Percentiles rank a stretch among this genome's conserved stretches.
Conservation (phyloP, 2,797 vertebrate species). For the Chaunax sp. region DNA sequence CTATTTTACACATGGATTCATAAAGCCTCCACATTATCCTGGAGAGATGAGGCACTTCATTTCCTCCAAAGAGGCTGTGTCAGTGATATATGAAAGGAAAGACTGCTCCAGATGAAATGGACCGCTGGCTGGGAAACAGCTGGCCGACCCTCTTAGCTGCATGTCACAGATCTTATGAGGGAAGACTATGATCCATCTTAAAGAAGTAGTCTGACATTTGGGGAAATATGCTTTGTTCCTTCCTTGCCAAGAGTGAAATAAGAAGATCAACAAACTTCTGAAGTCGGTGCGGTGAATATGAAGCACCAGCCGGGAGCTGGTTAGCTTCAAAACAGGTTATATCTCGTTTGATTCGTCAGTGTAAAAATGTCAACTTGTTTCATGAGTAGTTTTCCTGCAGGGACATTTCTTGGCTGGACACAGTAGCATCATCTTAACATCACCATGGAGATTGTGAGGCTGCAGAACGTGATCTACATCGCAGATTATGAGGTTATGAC, state of each 20-base stretch:
- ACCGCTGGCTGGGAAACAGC: conserved; percentile 18
- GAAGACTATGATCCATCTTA: not conserved
- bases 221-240: not conserved
- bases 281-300: too few relatives aligned
- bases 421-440: not conserved
- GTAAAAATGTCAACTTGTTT: too few relatives aligned
- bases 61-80: conserved; percentile 1
- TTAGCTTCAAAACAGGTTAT: not conserved
- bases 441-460: not conserved
- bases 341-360: not conserved
- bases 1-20: not conserved
- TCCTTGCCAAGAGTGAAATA: not conserved
- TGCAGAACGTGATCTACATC: not conserved
- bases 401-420: too few relatives aligned
- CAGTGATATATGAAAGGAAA: conserved; percentile 8
- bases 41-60: not conserved
- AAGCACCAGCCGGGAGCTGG: not conserved
- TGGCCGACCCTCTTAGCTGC: conserved; percentile 4
- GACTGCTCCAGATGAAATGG: conserved; percentile 1
- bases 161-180: not conserved
- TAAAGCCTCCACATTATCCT: conserved; percentile 1
- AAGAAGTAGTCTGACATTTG: not conserved
- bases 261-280: not conserved
- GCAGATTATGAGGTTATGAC: not conserved
- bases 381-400: too few relatives aligned